Evolutionary conservation across 2,888 invertebrate genomes (phyloP).

Genomic region (Hypena proboscidalis): DNA sequence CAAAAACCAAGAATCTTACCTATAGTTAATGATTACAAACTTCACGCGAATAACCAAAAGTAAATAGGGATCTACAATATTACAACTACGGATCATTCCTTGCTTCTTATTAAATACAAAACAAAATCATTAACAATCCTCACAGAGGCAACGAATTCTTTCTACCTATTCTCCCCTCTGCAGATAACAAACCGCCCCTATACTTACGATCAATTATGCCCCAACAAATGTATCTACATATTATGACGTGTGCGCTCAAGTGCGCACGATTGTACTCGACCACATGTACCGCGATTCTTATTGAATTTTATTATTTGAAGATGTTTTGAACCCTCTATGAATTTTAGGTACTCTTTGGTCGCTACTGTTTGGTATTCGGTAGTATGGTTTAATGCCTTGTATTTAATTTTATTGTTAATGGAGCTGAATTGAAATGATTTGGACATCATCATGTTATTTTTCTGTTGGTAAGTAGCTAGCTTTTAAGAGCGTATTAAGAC

Average conservation of each 20-base stretch:
- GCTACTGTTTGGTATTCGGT: slow-evolving; percentile 29
- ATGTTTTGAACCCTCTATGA: slow-evolving; percentile 57
- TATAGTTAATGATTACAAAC: too few species aligned
- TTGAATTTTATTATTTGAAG: slow-evolving; percentile 72
- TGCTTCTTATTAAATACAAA: too few species aligned
- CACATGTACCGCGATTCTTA: slow-evolving; percentile 79
- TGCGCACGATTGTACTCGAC: slow-evolving; percentile 64
- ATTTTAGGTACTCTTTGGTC: slow-evolving; percentile 39
- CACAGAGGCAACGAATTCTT: background rate
- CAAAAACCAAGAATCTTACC: too few species aligned
- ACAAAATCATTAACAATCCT: too few species aligned
- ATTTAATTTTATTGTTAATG: slow-evolving; percentile 2
- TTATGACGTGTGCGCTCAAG: slow-evolving; percentile 54
- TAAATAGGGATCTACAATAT: too few species aligned
- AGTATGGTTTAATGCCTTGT: slow-evolving; percentile 3
- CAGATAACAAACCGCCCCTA: slow-evolving; percentile 61
- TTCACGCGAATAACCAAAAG: too few species aligned
- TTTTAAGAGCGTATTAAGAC: too few species aligned
- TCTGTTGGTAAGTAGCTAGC: too few species aligned
- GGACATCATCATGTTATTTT: too few species aligned
- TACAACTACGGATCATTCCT: too few species aligned
- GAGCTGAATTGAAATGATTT: too few species aligned
- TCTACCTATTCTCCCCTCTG: slow-evolving; percentile 29
- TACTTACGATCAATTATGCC: slow-evolving; percentile 71
- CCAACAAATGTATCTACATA: slow-evolving; percentile 27